Evolutionary conservation across 2,797 vertebrate species (phyloP), one percentile per base, ranked within the genome.

Genomic region (Falco novaeseelandiae): DNA sequence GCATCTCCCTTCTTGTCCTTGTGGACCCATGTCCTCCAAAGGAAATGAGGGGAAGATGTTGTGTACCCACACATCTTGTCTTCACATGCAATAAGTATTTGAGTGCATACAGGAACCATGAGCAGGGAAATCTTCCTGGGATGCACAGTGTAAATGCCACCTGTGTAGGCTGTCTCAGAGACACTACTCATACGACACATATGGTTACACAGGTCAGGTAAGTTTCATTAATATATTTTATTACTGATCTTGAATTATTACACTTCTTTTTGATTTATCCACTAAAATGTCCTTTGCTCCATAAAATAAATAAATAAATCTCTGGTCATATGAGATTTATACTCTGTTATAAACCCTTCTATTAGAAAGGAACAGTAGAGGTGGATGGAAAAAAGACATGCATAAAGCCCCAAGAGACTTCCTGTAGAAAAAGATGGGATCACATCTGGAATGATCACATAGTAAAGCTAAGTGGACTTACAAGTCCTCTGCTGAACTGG

Each of bases 71-170:
- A 36, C 9, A 36, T 3, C 10, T 40, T 62, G 9, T 44, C 34
- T 46, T 65, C 58, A 23, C 8, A 8, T 26, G 10, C 59, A 23
- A 4, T 54, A 93, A 38, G 9, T 70, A 61, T 40, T 61, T 58
- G 49, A 83, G 38, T 2, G 0, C 6, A 10, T 42, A 42, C 3
- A 58, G 32, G n/a, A 84, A 91, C 14, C 26, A 12, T 3, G 2
- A 14, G 20, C 2, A 29, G 27, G 38, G 15, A 79, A 83, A n/a
- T 5, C 42, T 69, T 89, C 23, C n/a, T 51, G 27, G 14, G n/a
- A 80, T 9, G 7, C 26, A 42, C 11, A 58, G 29, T 8, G 8
- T 54, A 83, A 76, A 72, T 58, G 14, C 3, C 12, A 6, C 21
- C 25, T 44, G 8, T 22, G 34, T 12, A 54, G 34, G 5, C 42